Conservation (phyloP, 2,888 invertebrate species). For the Meliscaeva auricollis region DNA sequence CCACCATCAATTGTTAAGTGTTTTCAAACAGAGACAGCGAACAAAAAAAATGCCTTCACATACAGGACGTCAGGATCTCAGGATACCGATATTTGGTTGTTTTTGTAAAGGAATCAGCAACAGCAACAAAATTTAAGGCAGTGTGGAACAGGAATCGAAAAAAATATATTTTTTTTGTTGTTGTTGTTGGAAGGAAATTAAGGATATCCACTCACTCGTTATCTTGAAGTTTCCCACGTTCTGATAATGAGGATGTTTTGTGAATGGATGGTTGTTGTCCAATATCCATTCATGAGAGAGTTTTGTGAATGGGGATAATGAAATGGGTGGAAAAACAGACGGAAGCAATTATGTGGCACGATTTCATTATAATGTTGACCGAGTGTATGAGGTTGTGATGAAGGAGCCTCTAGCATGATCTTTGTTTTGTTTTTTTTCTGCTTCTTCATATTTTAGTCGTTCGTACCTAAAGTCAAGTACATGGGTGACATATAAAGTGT, state of each 20-base stretch:
- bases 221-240: constrained; percentile 66
- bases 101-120: not conserved
- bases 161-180: not conserved
- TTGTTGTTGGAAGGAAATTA: constrained; percentile 49
- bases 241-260: constrained; percentile 51
- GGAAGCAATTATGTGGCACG: constrained; percentile 66
- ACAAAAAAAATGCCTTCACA: constrained; percentile 55
- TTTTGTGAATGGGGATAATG: constrained; percentile 49
- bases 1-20: constrained; percentile 63
- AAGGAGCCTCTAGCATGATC: constrained; percentile 23
- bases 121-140: constrained; percentile 43
- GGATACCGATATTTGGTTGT: constrained; percentile 59
- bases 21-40: constrained; percentile 39
- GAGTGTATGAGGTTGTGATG: not conserved
- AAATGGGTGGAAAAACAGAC: constrained; percentile 44
- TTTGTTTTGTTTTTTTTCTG: not conserved
- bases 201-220: constrained; percentile 63
- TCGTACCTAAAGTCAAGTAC: constrained; percentile 12
- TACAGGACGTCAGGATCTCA: constrained; percentile 53
- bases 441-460: constrained; percentile 18
- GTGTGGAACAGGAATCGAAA: constrained; percentile 11
- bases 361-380: constrained; percentile 54
- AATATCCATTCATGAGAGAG: constrained; percentile 34
- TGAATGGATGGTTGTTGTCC: constrained; percentile 35
- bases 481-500: constrained; percentile 60